These are phyloP conservation scores for Ormyrus pomaceus DNA, from an alignment of 2,888 invertebrate species.

Conservation along the genomic window DNA sequence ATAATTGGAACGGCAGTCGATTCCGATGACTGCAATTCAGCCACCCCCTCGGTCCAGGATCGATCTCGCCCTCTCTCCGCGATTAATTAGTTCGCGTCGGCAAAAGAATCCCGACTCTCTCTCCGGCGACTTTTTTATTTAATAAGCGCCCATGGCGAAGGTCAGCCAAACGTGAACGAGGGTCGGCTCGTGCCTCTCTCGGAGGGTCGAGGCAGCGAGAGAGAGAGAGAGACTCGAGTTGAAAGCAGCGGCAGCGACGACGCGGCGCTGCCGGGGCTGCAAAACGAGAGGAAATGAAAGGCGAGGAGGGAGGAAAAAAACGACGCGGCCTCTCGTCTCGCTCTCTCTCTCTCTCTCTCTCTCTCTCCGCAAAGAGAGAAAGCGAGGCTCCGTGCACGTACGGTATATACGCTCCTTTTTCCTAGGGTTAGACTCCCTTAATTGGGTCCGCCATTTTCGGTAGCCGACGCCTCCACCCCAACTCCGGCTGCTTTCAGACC, in stretches of 20 bases:
- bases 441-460: constrained; percentile 76
- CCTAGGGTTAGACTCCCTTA: constrained; percentile 63
- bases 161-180: constrained; percentile 68
- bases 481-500: constrained; percentile 55
- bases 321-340: not conserved
- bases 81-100: constrained; percentile 61
- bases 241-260: constrained; percentile 16
- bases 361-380: constrained; percentile 39
- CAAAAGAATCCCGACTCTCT: constrained; percentile 6
- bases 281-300: constrained; percentile 48
- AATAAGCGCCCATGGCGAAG: constrained; percentile 62
- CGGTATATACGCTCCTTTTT: too few species aligned
- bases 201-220: too few species aligned
- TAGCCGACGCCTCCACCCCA: constrained; percentile 64
- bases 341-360: constrained; percentile 56
- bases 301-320: constrained; percentile 21
- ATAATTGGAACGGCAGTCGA: constrained; percentile 32
- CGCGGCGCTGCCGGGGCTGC: not conserved
- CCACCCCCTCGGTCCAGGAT: not conserved
- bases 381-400: not conserved
- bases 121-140: constrained; percentile 54
- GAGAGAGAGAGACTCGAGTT: constrained; percentile 44
- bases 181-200: constrained; percentile 51
- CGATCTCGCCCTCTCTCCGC: constrained; percentile 25
- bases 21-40: constrained; percentile 15